phyloP scores from a whole-genome alignment of 2,113 vertebrate genomes.

The Limnothrissa miodon region DNA sequence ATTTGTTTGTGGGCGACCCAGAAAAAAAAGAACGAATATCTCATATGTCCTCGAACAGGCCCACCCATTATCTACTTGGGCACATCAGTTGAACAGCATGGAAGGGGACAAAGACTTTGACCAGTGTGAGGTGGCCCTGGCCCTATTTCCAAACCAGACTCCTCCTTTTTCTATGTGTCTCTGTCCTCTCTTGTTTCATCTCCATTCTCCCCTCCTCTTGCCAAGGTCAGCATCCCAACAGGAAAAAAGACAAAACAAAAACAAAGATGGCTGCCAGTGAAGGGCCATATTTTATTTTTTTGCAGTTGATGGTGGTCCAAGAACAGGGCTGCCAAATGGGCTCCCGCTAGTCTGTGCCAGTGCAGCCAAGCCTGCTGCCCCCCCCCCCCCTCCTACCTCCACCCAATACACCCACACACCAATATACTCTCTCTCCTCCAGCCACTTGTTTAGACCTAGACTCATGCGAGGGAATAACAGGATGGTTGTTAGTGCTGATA shows the following conservation, averaged over 20 bases:
- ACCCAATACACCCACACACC: background rate
- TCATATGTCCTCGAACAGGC: background rate
- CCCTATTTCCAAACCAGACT: background rate
- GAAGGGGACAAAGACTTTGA: background rate
- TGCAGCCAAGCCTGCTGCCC: background rate
- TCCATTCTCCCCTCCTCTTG: background rate
- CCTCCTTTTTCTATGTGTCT: background rate
- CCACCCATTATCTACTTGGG: background rate
- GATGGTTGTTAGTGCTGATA: background rate
- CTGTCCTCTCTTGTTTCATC: background rate
- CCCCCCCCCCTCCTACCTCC: background rate
- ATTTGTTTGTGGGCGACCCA: background rate
- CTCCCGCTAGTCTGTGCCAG: background rate
- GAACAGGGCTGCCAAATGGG: background rate
- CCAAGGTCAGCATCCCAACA: background rate
- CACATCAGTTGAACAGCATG: background rate
- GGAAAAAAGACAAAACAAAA: background rate
- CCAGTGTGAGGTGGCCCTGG: background rate
- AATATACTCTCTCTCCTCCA: background rate
- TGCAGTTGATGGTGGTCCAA: constrained; percentile 12
- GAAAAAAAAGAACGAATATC: background rate
- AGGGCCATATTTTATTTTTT: background rate
- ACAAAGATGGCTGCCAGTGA: background rate
- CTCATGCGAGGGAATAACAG: background rate
- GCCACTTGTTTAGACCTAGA: background rate